A percentile compares a stretch with the other conserved stretches of the same genome.
Conservation (phyloP, 1,140 invertebrate species). For the Psix sp. region DNA sequence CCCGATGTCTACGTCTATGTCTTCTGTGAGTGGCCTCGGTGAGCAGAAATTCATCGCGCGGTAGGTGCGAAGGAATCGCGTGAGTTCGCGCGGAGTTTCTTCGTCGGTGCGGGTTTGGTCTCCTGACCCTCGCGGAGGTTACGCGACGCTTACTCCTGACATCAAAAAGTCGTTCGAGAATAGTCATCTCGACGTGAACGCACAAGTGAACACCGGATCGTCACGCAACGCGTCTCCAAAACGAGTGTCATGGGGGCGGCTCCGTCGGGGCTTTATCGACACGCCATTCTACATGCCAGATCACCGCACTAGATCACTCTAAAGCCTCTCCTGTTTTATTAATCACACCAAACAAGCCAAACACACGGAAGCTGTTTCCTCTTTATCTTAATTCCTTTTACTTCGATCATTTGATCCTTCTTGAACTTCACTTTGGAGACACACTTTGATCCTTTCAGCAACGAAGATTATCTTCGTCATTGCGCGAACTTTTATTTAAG, state of each 20-base stretch:
- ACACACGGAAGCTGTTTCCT: constrained; percentile 12
- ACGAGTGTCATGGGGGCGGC: constrained; percentile 53
- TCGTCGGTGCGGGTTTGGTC: constrained; percentile 24
- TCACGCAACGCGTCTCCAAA: constrained; percentile 6
- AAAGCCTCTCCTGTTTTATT: constrained; percentile 48
- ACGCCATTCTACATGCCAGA: constrained; percentile 44
- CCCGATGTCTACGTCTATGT: constrained; percentile 59
- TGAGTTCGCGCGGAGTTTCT: constrained; percentile 33
- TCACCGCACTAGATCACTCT: constrained; percentile 28
- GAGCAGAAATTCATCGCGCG: constrained; percentile 64
- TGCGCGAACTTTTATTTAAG: too few species aligned
- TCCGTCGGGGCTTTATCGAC: constrained; percentile 55
- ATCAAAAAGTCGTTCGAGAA: constrained; percentile 60
- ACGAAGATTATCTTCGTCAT: too few species aligned
- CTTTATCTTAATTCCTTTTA: constrained; percentile 3
- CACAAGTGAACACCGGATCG: background rate
- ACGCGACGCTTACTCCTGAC: constrained; percentile 30
- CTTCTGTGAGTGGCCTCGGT: constrained; percentile 40
- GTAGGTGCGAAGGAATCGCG: constrained; percentile 48
- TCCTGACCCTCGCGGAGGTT: constrained; percentile 28
- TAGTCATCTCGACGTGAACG: constrained; percentile 50
- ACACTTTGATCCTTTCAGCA: too few species aligned
- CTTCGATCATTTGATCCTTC: too few species aligned
- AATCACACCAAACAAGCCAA: constrained; percentile 32
- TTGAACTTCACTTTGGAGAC: too few species aligned